phyloP scores from a whole-genome alignment of 1,140 invertebrate species.

The Temnothorax longispinosus region DNA sequence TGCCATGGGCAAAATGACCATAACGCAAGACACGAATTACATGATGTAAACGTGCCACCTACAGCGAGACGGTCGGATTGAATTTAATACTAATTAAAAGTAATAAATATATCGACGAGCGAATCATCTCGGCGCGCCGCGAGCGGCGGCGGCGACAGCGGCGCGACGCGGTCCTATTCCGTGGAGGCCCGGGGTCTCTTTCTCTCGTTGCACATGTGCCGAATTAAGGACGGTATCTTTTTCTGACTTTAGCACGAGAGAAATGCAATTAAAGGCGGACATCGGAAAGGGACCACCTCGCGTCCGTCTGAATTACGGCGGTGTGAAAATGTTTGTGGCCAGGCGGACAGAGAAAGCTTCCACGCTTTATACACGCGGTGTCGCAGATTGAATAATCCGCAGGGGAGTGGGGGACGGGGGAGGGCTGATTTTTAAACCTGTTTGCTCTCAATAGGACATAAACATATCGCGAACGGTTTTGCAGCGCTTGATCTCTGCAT shows the following conservation, averaged over 20 bases:
- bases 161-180: conserved; percentile 74
- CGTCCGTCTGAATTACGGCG: conserved; percentile 69
- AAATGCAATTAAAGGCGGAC: conserved; percentile 75
- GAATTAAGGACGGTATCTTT: conserved; percentile 77
- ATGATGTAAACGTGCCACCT: conserved; percentile 79
- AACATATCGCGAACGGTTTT: conserved; percentile 34
- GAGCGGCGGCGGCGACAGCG: conserved; percentile 15
- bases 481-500: background rate
- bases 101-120: conserved; percentile 82
- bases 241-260: conserved; percentile 73
- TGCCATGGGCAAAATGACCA: conserved; percentile 71
- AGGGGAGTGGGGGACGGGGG: background rate
- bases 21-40: conserved; percentile 77
- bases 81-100: conserved; percentile 84
- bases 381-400: conserved; percentile 51
- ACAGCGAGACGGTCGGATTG: conserved; percentile 76
- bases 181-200: conserved; percentile 53
- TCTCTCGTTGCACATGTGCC: conserved; percentile 62
- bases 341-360: conserved; percentile 29
- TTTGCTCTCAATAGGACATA: conserved; percentile 38
- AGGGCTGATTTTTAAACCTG: conserved; percentile 23
- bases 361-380: conserved; percentile 39
- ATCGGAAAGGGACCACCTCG: conserved; percentile 63
- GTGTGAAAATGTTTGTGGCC: conserved; percentile 24
- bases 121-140: conserved; percentile 72